Evolutionary conservation across 2,888 invertebrate species (phyloP).

Genomic region (Phyllotreta cruciferae): DNA sequence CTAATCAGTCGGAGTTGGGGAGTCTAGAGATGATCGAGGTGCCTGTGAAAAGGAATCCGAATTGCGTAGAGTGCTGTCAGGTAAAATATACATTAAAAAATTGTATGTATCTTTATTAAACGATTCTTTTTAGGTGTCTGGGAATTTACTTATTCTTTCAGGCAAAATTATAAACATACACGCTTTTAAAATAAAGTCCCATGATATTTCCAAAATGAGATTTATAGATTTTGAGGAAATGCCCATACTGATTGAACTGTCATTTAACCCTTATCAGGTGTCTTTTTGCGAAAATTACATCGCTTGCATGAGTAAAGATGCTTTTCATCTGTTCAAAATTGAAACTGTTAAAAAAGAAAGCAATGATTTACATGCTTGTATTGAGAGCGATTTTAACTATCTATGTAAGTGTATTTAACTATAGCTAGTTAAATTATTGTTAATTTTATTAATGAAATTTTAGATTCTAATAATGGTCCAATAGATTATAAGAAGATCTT

Average conservation of each 20-base stretch:
- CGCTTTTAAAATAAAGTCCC: slow-evolving; percentile 69
- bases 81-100: slow-evolving; percentile 47
- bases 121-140: slow-evolving; percentile 51
- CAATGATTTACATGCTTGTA: slow-evolving; percentile 38
- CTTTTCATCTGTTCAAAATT: slow-evolving; percentile 70
- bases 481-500: slow-evolving; percentile 56
- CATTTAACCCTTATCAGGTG: slow-evolving; percentile 68
- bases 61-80: slow-evolving; percentile 70
- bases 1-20: slow-evolving; percentile 66
- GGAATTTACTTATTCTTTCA: slow-evolving; percentile 59
- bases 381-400: slow-evolving; percentile 48
- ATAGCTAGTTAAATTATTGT: slow-evolving; percentile 1
- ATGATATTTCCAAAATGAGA: slow-evolving; percentile 71
- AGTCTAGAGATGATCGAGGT: slow-evolving; percentile 78
- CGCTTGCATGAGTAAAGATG: slow-evolving; percentile 67
- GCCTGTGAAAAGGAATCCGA: slow-evolving; percentile 68
- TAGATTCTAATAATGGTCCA: slow-evolving; percentile 45
- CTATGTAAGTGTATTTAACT: slow-evolving; percentile 51
- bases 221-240: slow-evolving; percentile 75
- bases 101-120: neutral
- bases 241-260: slow-evolving; percentile 70
- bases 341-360: slow-evolving; percentile 37
- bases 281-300: slow-evolving; percentile 73
- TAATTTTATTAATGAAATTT: slow-evolving; percentile 23
- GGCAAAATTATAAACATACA: slow-evolving; percentile 62